Evolutionary conservation across 2,797 vertebrate genomes (phyloP), one percentile per base, ranked within the genome.

Genomic region (Enteromius paludinosus): DNA sequence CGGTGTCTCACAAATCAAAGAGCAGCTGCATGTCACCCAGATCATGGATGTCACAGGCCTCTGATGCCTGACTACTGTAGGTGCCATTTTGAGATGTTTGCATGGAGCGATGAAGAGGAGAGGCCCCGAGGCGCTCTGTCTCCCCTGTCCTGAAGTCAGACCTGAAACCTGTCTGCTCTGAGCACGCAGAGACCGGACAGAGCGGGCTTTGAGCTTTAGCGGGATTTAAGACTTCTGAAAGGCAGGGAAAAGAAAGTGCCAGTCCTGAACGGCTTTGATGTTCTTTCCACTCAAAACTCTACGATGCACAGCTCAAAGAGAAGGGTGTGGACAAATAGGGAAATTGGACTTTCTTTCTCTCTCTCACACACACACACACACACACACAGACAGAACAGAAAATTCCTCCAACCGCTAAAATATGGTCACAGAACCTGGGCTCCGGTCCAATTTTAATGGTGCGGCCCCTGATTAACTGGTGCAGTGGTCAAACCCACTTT

Each of bases 401-500:
- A 72, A 75, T 43, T 35, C 64, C 52, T 45, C 77, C 35, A 28
- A 56, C 23, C 25, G n/a, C 71, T 47, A 79, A 83, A 81, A 74
- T 76, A 84, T 81, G 33, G 81, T 79, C 61, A 73, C 70, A 79
- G 71, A 75, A 85, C 52, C 45, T 85, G 71, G 71, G 65, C 83
- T 79, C 56, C 5, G 76, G 78, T 86, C 85, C 80, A 88, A 69
- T 87, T 88, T 86, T 87, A 89, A 85, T 80, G 83, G 78, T 81
- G 41, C 64, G 76, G 85, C 76, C 83, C 28, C 81, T 88, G 88
- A 89, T 89, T 88, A 89, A 89, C 87, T 86, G 73, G 38, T 52
- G 86, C 86, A 73, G 74, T 86, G 85, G 81, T 82, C 85, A 87
- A 81, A 76, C 72, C 87, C 85, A 85, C 88, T 89, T 89, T 89